A percentile compares a stretch with the other conserved stretches of the same genome.
Evolutionary conservation across 2,797 vertebrate species (phyloP).

Genomic region (Champsocephalus gunnari): DNA sequence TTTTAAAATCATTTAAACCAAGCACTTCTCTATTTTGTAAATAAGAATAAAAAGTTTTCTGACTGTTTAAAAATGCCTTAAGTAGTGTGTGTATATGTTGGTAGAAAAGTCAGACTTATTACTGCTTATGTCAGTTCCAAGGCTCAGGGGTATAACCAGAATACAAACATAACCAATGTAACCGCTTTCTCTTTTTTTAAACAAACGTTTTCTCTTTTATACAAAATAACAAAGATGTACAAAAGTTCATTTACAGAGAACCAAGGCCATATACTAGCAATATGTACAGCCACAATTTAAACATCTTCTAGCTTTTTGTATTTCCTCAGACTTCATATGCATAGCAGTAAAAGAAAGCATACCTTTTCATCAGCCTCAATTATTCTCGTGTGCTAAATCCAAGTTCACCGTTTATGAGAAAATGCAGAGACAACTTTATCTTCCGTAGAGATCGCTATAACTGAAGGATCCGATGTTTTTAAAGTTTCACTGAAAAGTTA

Average conservation of each 20-base stretch:
- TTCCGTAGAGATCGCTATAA: slow-evolving; percentile 76
- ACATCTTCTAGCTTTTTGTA: slow-evolving; percentile 87
- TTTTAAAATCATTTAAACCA: slow-evolving; percentile 94
- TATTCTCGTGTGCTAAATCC: slow-evolving; percentile 86
- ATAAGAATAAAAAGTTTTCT: slow-evolving; percentile 95
- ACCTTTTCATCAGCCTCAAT: slow-evolving; percentile 87
- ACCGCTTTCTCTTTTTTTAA: slow-evolving; percentile 84
- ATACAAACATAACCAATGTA: slow-evolving; percentile 95
- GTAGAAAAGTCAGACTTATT: slow-evolving; percentile 98
- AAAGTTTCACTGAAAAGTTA: slow-evolving; percentile 85
- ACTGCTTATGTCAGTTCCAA: slow-evolving; percentile 98
- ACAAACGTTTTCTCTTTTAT: slow-evolving; percentile 95
- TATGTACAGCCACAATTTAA: slow-evolving; percentile 97
- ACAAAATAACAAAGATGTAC: slow-evolving; percentile 99
- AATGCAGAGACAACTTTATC: slow-evolving; percentile 77
- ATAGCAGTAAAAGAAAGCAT: slow-evolving; percentile 95
- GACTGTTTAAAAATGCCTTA: slow-evolving; percentile 97
- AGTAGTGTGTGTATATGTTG: slow-evolving; percentile 86
- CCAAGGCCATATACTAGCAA: slow-evolving; percentile 98
- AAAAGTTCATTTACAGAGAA: slow-evolving; percentile 99
- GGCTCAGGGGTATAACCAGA: slow-evolving; percentile 97
- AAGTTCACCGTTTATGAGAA: slow-evolving; percentile 78
- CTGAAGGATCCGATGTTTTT: slow-evolving; percentile 76
- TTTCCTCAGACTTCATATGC: slow-evolving; percentile 91
- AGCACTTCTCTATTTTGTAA: slow-evolving; percentile 91